Evolutionary conservation across 2,888 invertebrate genomes (phyloP).

Genomic region (Hyppa rectilinea): DNA sequence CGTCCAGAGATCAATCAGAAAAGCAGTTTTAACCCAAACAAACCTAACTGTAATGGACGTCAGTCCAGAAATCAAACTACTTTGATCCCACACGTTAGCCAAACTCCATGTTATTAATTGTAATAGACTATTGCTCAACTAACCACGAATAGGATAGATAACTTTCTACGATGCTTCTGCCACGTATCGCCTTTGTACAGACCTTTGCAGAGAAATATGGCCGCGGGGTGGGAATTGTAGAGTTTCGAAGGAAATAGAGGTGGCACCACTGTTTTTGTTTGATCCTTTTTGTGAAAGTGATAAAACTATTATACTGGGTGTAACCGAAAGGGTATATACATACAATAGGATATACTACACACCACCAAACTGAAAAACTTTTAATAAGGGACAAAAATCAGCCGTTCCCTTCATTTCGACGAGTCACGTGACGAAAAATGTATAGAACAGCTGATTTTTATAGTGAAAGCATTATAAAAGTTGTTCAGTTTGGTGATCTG

Average conservation of each 20-base stretch:
- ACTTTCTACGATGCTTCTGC: constrained; percentile 70
- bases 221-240: constrained; percentile 71
- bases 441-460: no score
- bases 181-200: constrained; percentile 81
- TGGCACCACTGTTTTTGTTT: no score
- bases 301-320: no score
- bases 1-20: neutral
- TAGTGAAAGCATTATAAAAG: no score
- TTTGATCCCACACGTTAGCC: constrained; percentile 47
- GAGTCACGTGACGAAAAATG: no score
- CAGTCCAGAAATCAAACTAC: constrained; percentile 60
- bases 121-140: constrained; percentile 68
- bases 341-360: no score
- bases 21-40: neutral
- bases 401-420: no score
- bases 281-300: no score
- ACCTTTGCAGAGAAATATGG: constrained; percentile 76
- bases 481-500: no score
- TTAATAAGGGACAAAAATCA: no score
- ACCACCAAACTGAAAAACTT: no score
- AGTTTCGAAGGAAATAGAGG: constrained; percentile 34
- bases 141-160: constrained; percentile 69
- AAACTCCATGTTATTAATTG: constrained; percentile 61
- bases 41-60: neutral
- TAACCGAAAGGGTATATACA: no score